phyloP scores from a whole-genome alignment of 2,113 vertebrate genomes.

The Tapirus terrestris region DNA sequence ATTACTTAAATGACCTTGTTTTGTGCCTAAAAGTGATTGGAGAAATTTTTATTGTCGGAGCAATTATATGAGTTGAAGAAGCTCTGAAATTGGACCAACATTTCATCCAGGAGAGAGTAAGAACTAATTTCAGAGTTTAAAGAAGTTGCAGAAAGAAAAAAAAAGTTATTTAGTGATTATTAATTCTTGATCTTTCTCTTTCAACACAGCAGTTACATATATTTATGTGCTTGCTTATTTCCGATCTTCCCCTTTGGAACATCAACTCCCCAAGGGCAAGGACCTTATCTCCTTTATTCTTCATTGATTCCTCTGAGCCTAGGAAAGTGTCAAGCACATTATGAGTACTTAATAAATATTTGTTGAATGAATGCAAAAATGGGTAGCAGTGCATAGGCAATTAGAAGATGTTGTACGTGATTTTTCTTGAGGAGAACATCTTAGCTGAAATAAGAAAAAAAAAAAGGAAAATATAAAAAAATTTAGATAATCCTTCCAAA shows the following conservation, averaged over 20 bases:
- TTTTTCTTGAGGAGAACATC: background rate
- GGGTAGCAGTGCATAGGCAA: background rate
- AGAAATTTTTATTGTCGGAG: background rate
- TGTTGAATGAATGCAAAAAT: slow-evolving; percentile 24
- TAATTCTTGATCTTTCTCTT: background rate
- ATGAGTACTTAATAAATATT: background rate
- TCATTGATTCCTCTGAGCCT: slow-evolving; percentile 25
- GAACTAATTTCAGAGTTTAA: background rate
- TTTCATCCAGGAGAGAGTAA: background rate
- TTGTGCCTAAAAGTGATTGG: background rate
- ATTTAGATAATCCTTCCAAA: background rate
- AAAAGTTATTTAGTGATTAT: background rate
- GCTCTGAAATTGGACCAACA: background rate
- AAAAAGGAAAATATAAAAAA: background rate
- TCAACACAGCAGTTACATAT: background rate
- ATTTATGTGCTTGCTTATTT: background rate
- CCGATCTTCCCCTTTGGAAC: background rate
- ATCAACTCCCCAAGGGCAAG: background rate
- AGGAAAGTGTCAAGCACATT: background rate
- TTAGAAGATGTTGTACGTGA: background rate
- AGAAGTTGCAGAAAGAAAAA: background rate
- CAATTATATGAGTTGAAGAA: background rate
- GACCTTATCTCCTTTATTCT: background rate
- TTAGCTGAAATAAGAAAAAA: background rate
- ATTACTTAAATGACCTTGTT: background rate